Evolutionary conservation across 1,140 invertebrate genomes (phyloP).

Genomic region (Phenacoccus solenopsis): DNA sequence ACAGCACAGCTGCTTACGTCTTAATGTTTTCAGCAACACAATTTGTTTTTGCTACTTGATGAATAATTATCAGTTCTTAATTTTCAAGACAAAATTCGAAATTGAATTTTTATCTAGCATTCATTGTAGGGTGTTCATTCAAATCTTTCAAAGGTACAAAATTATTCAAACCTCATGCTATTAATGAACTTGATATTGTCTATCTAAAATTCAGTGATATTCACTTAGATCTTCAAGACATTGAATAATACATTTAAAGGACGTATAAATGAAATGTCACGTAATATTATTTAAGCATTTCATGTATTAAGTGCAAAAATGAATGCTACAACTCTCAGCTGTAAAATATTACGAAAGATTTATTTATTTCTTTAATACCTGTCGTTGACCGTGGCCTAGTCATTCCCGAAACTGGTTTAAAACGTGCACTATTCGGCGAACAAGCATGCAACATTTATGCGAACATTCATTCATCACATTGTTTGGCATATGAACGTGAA

Average conservation of each 20-base stretch:
- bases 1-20: no score
- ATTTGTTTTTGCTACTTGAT: no score
- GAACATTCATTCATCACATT: background rate
- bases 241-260: background rate
- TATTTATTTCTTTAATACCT: background rate
- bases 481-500: background rate
- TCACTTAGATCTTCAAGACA: no score
- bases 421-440: background rate
- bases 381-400: background rate
- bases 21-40: no score
- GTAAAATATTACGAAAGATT: background rate
- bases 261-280: background rate
- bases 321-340: background rate
- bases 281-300: background rate
- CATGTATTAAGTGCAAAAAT: background rate
- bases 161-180: no score
- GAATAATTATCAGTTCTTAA: no score
- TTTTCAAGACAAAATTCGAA: no score
- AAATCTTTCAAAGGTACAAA: no score
- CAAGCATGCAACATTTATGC: background rate
- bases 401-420: background rate
- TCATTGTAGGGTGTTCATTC: no score
- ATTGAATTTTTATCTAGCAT: no score
- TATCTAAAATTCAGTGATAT: no score
- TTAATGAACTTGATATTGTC: no score